Evolutionary conservation across 2,113 vertebrate genomes (phyloP).

Genomic region (Canis aureus): DNA sequence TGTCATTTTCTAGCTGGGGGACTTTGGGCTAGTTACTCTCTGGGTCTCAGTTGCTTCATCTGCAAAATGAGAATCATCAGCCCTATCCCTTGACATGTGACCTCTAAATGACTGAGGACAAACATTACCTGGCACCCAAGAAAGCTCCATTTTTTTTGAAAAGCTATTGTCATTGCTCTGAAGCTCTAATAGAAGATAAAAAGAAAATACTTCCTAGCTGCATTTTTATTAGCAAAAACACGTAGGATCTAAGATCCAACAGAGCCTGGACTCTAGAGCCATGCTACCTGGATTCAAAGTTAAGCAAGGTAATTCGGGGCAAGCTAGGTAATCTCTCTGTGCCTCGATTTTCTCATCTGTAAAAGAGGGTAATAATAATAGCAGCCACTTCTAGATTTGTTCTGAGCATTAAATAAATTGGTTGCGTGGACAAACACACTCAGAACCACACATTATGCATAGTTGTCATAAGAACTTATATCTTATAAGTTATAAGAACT

Average conservation of each 20-base stretch:
- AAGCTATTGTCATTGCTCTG: not conserved
- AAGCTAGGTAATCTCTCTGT: not conserved
- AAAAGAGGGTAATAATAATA: not conserved
- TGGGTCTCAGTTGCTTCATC: not conserved
- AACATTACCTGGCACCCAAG: not conserved
- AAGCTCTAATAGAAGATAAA: not conserved
- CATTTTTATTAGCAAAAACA: not conserved
- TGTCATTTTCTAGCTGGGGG: not conserved
- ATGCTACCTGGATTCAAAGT: not conserved
- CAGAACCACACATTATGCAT: not conserved
- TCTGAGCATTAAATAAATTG: not conserved
- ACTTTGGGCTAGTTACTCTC: not conserved
- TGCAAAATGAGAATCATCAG: not conserved
- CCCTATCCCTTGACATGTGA: not conserved
- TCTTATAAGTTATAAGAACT: not conserved
- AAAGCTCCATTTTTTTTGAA: not conserved
- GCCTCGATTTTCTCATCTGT: not conserved
- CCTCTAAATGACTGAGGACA: not conserved
- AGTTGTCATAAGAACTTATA: not conserved
- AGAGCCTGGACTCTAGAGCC: not conserved
- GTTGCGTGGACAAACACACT: not conserved
- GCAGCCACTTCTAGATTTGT: not conserved
- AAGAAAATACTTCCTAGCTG: constrained; percentile 8
- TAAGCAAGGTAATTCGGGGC: not conserved
- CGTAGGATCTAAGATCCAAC: not conserved